phyloP scores from a whole-genome alignment of 2,113 vertebrate species.

The Hippocampus zosterae region DNA sequence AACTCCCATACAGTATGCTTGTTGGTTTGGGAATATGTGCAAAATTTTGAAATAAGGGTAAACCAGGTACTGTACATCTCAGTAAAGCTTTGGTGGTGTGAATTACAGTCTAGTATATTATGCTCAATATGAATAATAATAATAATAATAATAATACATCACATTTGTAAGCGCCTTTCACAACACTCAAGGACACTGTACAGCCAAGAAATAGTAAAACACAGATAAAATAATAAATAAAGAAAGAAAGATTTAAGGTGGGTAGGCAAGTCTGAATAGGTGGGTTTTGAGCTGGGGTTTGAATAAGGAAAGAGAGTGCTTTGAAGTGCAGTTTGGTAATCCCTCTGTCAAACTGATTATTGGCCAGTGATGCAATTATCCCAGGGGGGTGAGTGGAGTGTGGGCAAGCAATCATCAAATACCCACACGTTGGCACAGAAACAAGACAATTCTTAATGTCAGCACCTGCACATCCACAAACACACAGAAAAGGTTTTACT shows the following conservation, averaged over 20 bases:
- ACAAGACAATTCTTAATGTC: neutral
- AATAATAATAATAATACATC: no score
- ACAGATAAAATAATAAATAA: no score
- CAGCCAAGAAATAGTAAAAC: no score
- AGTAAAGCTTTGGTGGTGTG: slow-evolving; percentile 30
- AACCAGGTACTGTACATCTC: slow-evolving; percentile 8
- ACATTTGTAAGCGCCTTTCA: no score
- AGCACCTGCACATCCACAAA: neutral
- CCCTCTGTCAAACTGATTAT: slow-evolving; percentile 22
- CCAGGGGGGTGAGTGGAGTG: neutral
- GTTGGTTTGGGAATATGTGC: no score
- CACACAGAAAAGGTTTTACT: slow-evolving; percentile 25
- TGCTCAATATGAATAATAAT: slow-evolving; percentile 26
- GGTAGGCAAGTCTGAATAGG: no score
- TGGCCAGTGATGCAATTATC: slow-evolving; percentile 22
- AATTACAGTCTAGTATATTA: slow-evolving; percentile 13
- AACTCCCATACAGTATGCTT: neutral
- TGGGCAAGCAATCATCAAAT: neutral
- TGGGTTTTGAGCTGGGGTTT: no score
- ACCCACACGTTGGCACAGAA: slow-evolving; percentile 2
- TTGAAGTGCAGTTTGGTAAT: slow-evolving; percentile 39
- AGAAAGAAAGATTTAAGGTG: no score
- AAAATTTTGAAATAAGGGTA: slow-evolving; percentile 22
- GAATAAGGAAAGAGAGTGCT: no score
- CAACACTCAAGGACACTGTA: no score